Base-by-base conservation (phyloP, 2,888 invertebrate species). In the Agonopterix subpropinquella region DNA sequence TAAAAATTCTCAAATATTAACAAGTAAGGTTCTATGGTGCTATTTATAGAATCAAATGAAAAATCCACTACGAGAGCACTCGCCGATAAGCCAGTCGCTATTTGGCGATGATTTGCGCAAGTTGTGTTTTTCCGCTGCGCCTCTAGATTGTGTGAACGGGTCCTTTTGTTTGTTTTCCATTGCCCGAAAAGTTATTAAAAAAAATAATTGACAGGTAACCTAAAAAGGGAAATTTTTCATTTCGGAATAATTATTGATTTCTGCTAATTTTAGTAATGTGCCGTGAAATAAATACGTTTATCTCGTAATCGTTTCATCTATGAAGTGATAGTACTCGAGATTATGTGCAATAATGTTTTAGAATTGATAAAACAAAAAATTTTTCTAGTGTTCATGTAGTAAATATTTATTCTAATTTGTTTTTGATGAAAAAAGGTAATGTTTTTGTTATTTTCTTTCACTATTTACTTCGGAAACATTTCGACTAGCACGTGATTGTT, bases 161-260 rank as follows among this genome's bases (percentile, higher is more conserved):
- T 28, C 28, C 18, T 28, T 28, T 28, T 28, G 28, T 28, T 28
- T 28, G 28, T 28, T n/a, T 39, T 10, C 10, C 9, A 5, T 8
- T 39, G 4, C n/a, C 39, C 39, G 10, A 39, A 39, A 39, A n/a
- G 39, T n/a, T n/a, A 39, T n/a, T 52, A 66, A 63, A 65, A 65
- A 63, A 64, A 67, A 70, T 65, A 59, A 56, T 56, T 84, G 83
- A 81, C 82, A 83, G 81, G 78, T 83, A 81, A 79, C 67, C 70
- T 72, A 45, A 50, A 54, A 55, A 53, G 62, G 10, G 13, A 11
- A 50, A 54, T 51, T 56, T 64, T 53, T 53, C 59, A 51, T 55
- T 56, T 59, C 47, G 51, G 42, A 54, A 62, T 67, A 67, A 64
- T 62, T 72, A 77, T 53, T 42, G 53, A 53, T 66, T 62, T 56